Evolutionary conservation across 2,113 vertebrate species (phyloP), one percentile per base, ranked within the genome.

Genomic region (Spea bombifrons): DNA sequence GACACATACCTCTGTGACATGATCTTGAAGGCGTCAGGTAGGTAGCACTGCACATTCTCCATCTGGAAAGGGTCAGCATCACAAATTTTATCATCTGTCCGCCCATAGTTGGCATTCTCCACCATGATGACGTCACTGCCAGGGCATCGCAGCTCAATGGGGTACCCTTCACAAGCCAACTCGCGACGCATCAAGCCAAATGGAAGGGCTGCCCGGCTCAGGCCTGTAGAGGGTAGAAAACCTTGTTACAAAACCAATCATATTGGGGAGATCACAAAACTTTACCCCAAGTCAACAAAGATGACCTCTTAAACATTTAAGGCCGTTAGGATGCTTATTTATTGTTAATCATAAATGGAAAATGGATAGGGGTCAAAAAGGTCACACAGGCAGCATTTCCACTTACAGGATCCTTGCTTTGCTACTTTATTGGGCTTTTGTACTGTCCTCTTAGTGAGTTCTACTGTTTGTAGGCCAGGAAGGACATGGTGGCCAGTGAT

Each of bases 61-160:
- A 97, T 97, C 91, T 97, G 95, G 90, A 95, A 96, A 17, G 95
- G 95, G 86, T 97, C 95, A 0, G 96, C 95, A 0, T 97, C 96
- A 52, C 96, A 97, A 89, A 97, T 97, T 90, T 97, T 97, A 91
- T 96, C 95, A 0, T 97, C 95, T 0, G 96, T 97, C 83, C 96
- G 94, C 12, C 96, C 96, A 1, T 97, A 97, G 89, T 97, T 97
- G 82, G 96, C 96, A 0, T 95, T 95, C 83, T 96, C 95, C 81
- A 97, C 95, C 95, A 96, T 95, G 89, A 97, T 95, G 87, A 97
- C 96, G 49, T 97, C 96, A 13, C 95, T 96, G 80, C 96, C 96
- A 0, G 96, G 96, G 87, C 96, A 97, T 72, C 96, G 94, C 83
- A 97, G 91, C 91, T 97, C 96, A 0, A 97, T 96, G 63, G 96